Conservation (phyloP, 2,888 invertebrate genomes). For the Itoplectis maculator region DNA sequence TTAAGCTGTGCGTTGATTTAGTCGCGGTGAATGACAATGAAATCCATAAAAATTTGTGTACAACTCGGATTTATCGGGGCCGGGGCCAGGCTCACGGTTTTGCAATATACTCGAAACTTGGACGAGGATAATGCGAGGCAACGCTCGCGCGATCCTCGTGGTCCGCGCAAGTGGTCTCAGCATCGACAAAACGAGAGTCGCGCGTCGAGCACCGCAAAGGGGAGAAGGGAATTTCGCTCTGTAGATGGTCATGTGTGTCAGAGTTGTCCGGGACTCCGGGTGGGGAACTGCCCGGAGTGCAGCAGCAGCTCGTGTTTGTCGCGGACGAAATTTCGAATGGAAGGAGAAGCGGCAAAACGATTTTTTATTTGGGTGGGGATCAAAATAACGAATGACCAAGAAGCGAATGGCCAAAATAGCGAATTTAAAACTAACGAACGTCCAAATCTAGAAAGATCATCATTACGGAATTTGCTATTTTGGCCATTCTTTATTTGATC, state of each 20-base stretch:
- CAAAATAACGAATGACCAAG: too few species aligned
- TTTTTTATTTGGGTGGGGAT: too few species aligned
- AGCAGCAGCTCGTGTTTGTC: neutral
- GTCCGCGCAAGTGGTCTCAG: slow-evolving; percentile 27
- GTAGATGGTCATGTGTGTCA: slow-evolving; percentile 76
- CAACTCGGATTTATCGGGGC: slow-evolving; percentile 1
- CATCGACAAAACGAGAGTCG: slow-evolving; percentile 44
- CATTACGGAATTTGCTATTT: too few species aligned
- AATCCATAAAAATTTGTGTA: slow-evolving; percentile 1
- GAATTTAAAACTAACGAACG: too few species aligned
- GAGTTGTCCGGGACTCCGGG: slow-evolving; percentile 58
- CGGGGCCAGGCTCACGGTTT: slow-evolving; percentile 8
- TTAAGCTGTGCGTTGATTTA: neutral
- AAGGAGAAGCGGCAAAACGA: slow-evolving; percentile 3
- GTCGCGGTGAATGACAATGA: slow-evolving; percentile 8
- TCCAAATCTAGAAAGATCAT: too few species aligned
- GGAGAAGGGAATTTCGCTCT: slow-evolving; percentile 58
- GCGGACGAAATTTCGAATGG: slow-evolving; percentile 48
- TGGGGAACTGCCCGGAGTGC: slow-evolving; percentile 4
- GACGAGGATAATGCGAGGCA: slow-evolving; percentile 16
- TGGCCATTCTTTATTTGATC: too few species aligned
- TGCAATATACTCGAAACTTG: slow-evolving; percentile 39
- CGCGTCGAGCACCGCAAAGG: slow-evolving; percentile 18
- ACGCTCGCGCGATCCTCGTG: slow-evolving; percentile 14
- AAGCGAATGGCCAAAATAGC: too few species aligned